Base-by-base conservation (phyloP, 30 jellyfish, hydroid and myxozoan species). In the Pseudorhiza aurosa region DNA sequence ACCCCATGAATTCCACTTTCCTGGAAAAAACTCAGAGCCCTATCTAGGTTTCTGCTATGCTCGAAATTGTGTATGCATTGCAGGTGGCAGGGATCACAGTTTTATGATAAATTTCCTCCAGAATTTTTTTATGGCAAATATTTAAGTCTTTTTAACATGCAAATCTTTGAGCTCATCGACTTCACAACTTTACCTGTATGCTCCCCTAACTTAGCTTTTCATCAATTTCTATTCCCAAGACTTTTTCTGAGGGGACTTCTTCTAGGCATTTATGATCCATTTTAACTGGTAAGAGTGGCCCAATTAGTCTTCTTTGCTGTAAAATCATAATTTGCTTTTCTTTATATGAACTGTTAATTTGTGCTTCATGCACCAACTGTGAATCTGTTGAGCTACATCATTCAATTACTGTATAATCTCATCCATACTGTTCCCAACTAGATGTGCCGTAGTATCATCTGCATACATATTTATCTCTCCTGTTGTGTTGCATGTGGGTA, bases 391-490 rank as follows among this genome's bases (percentile, higher is more conserved):
- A 27, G 68, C 50, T 45, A 65, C 85, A 18, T 81, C 77, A 55
- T 65, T 44, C 60, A 81, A 49, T 22, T 28, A 47, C 35, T 22
- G 76, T 40, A 47, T 17, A 21, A 65, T 78, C 78, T 65, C 69
- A 81, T 81, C 84, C 35, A 81, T 33, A 65, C 92, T 81, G 72
- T 78, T 36, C 53, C 90, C 95, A 83, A 83, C 63, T 60, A 30
- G 65, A 37, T 19, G 71, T 8, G 81, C 76, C 9, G 83, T 83
- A 28, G 87, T 70, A 68, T 83, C 95, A 33, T 83, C 95, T 53
- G 87, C 95, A 70, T 65, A 83, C 87, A 71, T 68, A 43, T 83
- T 32, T 21, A 72, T 24, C 72, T 70, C 95, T 68, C 87, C 95
- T 57, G 77, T 28, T 55, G 87, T 67, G 44, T 33, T 39, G 44